phyloP scores from a whole-genome alignment of 1,140 invertebrate species.

The Hydropsyche tenuis region DNA sequence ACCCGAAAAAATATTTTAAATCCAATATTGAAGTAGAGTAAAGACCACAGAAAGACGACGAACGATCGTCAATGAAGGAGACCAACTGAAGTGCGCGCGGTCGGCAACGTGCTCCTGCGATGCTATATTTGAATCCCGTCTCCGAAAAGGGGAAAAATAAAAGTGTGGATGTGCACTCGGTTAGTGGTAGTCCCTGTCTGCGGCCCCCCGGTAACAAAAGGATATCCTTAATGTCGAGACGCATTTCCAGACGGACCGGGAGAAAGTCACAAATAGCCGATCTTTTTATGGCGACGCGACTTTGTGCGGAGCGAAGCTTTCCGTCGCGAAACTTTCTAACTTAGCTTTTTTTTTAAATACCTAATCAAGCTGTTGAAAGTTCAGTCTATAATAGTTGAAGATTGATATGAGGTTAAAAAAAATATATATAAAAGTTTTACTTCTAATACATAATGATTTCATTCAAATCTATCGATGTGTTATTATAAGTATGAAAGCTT shows the following conservation, averaged over 20 bases:
- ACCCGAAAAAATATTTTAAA: too few relatives aligned
- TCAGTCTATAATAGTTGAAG: too few relatives aligned
- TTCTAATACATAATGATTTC: too few relatives aligned
- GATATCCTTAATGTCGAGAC: slow-evolving; percentile 30
- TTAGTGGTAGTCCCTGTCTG: background rate
- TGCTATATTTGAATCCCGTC: background rate
- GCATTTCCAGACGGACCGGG: slow-evolving; percentile 38
- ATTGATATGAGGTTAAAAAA: too few relatives aligned
- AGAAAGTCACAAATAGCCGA: slow-evolving; percentile 25
- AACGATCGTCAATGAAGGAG: background rate
- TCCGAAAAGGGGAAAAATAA: background rate
- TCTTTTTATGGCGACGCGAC: slow-evolving; percentile 9
- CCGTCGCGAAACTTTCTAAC: slow-evolving; percentile 4
- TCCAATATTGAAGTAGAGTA: too few relatives aligned
- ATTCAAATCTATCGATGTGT: too few relatives aligned
- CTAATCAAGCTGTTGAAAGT: too few relatives aligned
- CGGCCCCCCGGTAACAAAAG: slow-evolving; percentile 15
- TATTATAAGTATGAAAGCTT: too few relatives aligned
- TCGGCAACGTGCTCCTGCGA: background rate
- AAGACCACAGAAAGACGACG: background rate
- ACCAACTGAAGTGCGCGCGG: background rate
- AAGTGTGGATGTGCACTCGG: background rate
- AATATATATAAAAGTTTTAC: too few relatives aligned
- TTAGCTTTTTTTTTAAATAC: background rate
- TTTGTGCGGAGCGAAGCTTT: background rate